Percentiles rank a stretch among this genome's conserved stretches.
Evolutionary conservation across 2,888 invertebrate genomes (phyloP).

Genomic region (Osedax frankpressi): DNA sequence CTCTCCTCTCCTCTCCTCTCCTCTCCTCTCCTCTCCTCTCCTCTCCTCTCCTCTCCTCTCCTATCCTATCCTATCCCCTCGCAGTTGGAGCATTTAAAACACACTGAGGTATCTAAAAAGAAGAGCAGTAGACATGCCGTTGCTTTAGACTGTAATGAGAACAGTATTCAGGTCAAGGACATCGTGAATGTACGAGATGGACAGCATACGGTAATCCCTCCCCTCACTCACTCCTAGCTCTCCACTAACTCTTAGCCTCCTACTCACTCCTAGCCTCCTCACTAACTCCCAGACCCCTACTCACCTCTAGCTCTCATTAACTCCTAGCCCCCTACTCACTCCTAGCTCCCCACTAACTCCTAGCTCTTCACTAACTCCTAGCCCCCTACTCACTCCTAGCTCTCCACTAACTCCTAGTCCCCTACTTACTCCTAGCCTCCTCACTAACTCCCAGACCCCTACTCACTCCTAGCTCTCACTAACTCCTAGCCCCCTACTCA

Average conservation of each 20-base stretch:
- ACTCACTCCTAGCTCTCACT: neutral
- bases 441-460: too few species aligned
- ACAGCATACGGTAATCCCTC: slow-evolving; percentile 62
- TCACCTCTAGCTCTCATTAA: neutral
- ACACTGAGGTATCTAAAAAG: slow-evolving; percentile 80
- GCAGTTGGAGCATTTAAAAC: slow-evolving; percentile 59
- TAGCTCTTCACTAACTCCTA: too few species aligned
- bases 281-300: too few species aligned
- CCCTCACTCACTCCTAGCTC: neutral
- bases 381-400: neutral
- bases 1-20: too few species aligned
- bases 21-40: too few species aligned
- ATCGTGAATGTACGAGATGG: slow-evolving; percentile 95
- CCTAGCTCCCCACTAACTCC: too few species aligned
- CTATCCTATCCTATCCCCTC: too few species aligned
- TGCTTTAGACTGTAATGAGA: slow-evolving; percentile 83
- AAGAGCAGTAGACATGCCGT: slow-evolving; percentile 77
- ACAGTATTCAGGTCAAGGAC: slow-evolving; percentile 81
- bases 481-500: neutral
- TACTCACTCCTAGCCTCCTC: neutral
- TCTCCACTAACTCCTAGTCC: neutral
- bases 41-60: too few species aligned
- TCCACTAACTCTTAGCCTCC: neutral
- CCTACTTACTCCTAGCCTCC: neutral
- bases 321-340: neutral